phyloP scores from a whole-genome alignment of 2,888 invertebrate genomes.

The Drosophila formosana region DNA sequence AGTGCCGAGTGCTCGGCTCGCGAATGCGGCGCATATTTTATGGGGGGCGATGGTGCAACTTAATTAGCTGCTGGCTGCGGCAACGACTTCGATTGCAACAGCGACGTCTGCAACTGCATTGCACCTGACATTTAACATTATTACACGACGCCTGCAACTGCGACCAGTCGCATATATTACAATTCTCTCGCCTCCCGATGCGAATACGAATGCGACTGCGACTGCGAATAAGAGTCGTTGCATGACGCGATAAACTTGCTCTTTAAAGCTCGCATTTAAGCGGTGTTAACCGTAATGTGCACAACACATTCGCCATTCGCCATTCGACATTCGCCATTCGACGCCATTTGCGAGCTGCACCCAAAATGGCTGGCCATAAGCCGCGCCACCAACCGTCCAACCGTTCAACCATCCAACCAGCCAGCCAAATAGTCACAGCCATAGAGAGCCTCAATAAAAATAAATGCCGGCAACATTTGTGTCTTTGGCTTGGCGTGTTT shows the following conservation, averaged over 20 bases:
- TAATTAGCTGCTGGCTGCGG: conserved; percentile 68
- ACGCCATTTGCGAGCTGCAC: conserved; percentile 59
- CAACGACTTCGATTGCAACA: conserved; percentile 41
- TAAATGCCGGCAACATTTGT: conserved; percentile 64
- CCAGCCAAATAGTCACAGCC: neutral
- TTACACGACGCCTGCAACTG: conserved; percentile 63
- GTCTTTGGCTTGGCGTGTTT: conserved; percentile 69
- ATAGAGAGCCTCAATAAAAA: conserved; percentile 48
- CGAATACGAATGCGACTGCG: neutral
- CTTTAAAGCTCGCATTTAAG: conserved; percentile 64
- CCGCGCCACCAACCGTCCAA: neutral
- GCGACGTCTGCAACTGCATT: conserved; percentile 58
- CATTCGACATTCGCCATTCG: conserved; percentile 31
- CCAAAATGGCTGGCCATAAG: conserved; percentile 41
- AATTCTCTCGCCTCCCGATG: conserved; percentile 2
- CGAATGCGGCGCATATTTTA: conserved; percentile 61
- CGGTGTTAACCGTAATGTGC: conserved; percentile 74
- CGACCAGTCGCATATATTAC: conserved; percentile 62
- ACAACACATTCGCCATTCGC: conserved; percentile 36
- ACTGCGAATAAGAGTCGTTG: conserved; percentile 22
- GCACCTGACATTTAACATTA: conserved; percentile 79
- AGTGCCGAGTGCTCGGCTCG: conserved; percentile 28
- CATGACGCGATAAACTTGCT: conserved; percentile 46
- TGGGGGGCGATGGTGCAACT: conserved; percentile 64
- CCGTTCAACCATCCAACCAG: conserved; percentile 11